A percentile compares a stretch with the other conserved stretches of the same genome.
Evolutionary conservation across 2,797 vertebrate genomes (phyloP).

Genomic region (Astyanax mexicanus): DNA sequence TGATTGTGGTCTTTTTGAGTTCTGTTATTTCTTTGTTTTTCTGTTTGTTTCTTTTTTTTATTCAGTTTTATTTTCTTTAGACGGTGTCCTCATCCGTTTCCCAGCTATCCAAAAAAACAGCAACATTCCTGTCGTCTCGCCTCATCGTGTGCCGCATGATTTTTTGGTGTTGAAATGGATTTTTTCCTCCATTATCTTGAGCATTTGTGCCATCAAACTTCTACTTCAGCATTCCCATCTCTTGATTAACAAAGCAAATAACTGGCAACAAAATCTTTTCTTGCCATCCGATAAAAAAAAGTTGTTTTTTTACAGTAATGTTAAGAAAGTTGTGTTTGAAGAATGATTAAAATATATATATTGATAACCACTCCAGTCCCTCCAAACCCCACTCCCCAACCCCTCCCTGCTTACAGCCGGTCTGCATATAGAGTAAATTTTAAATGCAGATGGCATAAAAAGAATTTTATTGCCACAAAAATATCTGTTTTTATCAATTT

Average conservation of each 20-base stretch:
- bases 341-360: slow-evolving; percentile 40
- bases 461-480: slow-evolving; percentile 87
- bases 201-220: slow-evolving; percentile 64
- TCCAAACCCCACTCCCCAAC: slow-evolving; percentile 39
- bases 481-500: slow-evolving; percentile 70
- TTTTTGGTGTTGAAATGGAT: slow-evolving; percentile 84
- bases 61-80: slow-evolving; percentile 40
- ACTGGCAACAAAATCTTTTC: slow-evolving; percentile 92
- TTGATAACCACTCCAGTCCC: slow-evolving; percentile 35
- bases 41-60: not conserved
- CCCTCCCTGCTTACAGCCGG: slow-evolving; percentile 17
- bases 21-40: slow-evolving; percentile 10
- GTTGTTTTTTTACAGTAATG: slow-evolving; percentile 34
- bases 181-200: slow-evolving; percentile 61
- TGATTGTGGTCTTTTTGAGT: slow-evolving; percentile 39
- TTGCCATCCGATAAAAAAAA: slow-evolving; percentile 83
- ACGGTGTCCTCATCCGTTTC: slow-evolving; percentile 72
- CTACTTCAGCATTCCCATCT: slow-evolving; percentile 75
- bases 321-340: slow-evolving; percentile 83
- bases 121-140: slow-evolving; percentile 85
- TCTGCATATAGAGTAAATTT: slow-evolving; percentile 57
- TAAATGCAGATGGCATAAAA: slow-evolving; percentile 87
- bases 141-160: slow-evolving; percentile 92
- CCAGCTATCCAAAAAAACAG: slow-evolving; percentile 67
- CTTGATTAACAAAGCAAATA: slow-evolving; percentile 76